These are phyloP conservation scores for Hemiprocne comata DNA, from an alignment of 2,113 vertebrate species.

Conservation along the genomic window DNA sequence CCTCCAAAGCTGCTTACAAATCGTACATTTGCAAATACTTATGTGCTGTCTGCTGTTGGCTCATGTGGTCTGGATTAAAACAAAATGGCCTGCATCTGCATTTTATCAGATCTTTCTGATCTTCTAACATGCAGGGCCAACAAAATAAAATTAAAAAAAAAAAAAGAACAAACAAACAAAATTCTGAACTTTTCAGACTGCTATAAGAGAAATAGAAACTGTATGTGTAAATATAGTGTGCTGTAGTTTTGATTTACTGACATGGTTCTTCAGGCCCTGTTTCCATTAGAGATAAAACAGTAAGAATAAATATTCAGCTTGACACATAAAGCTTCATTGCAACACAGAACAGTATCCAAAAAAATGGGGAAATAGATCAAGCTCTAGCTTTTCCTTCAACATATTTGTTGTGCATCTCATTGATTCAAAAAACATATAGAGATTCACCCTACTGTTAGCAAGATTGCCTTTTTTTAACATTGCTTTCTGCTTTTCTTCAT, in stretches of 20 bases:
- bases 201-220: background rate
- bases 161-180: background rate
- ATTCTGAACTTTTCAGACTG: background rate
- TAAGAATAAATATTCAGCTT: background rate
- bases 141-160: background rate
- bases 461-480: background rate
- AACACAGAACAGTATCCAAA: background rate
- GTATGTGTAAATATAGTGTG: background rate
- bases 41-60: background rate
- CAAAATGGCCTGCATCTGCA: slow-evolving; percentile 3
- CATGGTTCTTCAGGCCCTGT: background rate
- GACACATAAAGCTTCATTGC: background rate
- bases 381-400: background rate
- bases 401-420: background rate
- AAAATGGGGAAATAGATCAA: background rate
- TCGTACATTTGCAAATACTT: background rate
- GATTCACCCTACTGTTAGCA: background rate
- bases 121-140: background rate
- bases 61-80: slow-evolving; percentile 4
- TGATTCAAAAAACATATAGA: background rate
- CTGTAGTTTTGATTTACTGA: background rate
- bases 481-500: background rate
- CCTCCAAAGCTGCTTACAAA: slow-evolving; percentile 2
- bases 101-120: slow-evolving; percentile 40
- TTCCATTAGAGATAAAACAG: background rate